A percentile compares a stretch with the other conserved stretches of the same genome.
These are phyloP conservation scores for Romanomermis culicivorax DNA, from an alignment of 2,888 invertebrate species.

Conservation along the genomic window DNA sequence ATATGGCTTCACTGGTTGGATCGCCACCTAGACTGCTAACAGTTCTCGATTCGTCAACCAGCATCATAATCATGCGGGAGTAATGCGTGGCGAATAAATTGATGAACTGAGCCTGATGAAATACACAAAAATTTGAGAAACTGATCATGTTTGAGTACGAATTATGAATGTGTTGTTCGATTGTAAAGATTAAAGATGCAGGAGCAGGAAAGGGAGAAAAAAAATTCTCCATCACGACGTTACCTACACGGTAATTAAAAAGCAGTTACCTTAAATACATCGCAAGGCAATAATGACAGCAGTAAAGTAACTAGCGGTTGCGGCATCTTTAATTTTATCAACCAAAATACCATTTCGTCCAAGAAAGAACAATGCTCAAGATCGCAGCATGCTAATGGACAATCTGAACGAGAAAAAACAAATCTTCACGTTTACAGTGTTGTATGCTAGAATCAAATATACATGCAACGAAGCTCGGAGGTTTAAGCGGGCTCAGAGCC, in stretches of 20 bases:
- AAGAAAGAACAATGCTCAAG: slow-evolving; percentile 60
- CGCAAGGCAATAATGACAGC: slow-evolving; percentile 80
- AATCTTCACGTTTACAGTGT: no score
- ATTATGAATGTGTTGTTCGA: no score
- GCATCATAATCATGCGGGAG: slow-evolving; percentile 70
- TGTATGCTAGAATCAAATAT: neutral
- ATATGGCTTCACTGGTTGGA: slow-evolving; percentile 50
- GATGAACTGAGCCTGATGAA: slow-evolving; percentile 42
- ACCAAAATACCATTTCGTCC: slow-evolving; percentile 94
- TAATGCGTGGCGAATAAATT: slow-evolving; percentile 87
- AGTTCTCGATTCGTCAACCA: slow-evolving; percentile 28
- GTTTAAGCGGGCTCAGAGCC: neutral
- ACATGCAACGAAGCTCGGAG: neutral
- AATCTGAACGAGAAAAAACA: slow-evolving; percentile 33
- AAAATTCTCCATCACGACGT: no score
- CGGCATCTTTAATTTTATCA: slow-evolving; percentile 86
- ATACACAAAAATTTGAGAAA: no score
- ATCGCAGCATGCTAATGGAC: slow-evolving; percentile 41
- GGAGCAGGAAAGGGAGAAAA: no score
- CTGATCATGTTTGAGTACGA: no score
- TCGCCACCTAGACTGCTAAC: neutral
- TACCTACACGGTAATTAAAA: neutral
- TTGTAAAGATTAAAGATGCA: no score
- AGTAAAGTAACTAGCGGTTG: slow-evolving; percentile 84
- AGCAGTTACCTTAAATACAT: slow-evolving; percentile 56